phyloP scores from a whole-genome alignment of 2,797 vertebrate species.

The Myotis pilosus region DNA sequence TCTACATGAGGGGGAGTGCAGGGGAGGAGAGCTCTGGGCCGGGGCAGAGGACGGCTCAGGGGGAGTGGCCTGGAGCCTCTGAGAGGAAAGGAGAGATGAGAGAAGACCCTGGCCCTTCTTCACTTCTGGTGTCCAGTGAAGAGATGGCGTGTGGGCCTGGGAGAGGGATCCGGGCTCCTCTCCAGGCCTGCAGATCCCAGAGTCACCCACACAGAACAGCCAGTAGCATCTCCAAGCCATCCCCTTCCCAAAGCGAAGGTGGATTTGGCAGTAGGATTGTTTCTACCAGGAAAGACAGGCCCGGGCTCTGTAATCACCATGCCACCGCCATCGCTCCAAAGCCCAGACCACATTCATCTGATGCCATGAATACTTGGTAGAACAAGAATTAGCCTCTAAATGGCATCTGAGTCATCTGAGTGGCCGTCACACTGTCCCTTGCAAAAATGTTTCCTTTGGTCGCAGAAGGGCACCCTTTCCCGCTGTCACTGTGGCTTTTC shows the following conservation, averaged over 20 bases:
- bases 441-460: slow-evolving; percentile 1
- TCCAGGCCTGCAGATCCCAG: not conserved
- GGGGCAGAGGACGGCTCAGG: not conserved
- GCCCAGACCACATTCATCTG: not conserved
- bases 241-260: not conserved
- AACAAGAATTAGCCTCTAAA: slow-evolving; percentile 3
- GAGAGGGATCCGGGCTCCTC: not conserved
- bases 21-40: not conserved
- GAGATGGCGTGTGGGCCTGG: not conserved
- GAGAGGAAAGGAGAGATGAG: no score
- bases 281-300: slow-evolving; percentile 28
- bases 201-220: not conserved
- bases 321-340: not conserved
- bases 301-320: not conserved
- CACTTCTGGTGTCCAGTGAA: fast-evolving
- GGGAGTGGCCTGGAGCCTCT: not conserved
- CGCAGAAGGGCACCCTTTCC: not conserved
- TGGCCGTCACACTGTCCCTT: not conserved
- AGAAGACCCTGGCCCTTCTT: not conserved
- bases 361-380: not conserved
- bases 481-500: slow-evolving; percentile 5
- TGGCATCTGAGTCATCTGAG: not conserved
- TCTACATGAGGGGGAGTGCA: not conserved
- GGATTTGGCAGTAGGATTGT: not conserved
- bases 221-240: not conserved